Percentiles rank a stretch among this genome's conserved stretches.
Evolutionary conservation across 2,113 vertebrate species (phyloP).

Genomic region (Phoxinus phoxinus): DNA sequence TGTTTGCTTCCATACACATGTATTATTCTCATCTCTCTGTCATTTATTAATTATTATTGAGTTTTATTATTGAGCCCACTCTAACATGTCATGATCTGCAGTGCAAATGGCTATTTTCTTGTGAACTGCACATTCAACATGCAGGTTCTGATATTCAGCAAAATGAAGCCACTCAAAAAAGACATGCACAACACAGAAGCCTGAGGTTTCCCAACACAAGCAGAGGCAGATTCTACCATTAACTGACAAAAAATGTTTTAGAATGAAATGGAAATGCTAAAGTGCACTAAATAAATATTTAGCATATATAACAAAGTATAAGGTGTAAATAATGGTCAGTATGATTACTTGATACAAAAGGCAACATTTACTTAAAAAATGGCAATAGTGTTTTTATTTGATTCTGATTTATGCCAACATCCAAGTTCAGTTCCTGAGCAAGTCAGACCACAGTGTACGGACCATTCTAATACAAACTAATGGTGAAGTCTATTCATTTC

Average conservation of each 20-base stretch:
- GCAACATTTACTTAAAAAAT: neutral
- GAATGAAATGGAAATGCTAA: neutral
- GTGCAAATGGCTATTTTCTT: conserved; percentile 33
- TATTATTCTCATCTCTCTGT: neutral
- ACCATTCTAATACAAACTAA: conserved; percentile 24
- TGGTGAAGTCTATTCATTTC: neutral
- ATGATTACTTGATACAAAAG: neutral
- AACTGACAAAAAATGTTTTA: conserved; percentile 76
- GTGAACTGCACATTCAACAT: conserved; percentile 79
- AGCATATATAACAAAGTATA: neutral
- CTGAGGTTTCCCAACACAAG: conserved; percentile 74
- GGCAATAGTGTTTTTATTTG: conserved; percentile 6
- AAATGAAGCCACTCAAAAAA: conserved; percentile 80
- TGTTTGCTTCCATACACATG: neutral
- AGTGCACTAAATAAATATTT: conserved; percentile 24
- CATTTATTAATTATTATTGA: neutral
- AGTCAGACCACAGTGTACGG: conserved; percentile 45
- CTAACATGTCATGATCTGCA: conserved; percentile 12
- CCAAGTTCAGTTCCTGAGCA: conserved; percentile 40
- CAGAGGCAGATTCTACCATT: conserved; percentile 77
- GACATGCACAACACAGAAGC: conserved; percentile 82
- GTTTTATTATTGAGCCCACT: neutral
- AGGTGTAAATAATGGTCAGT: neutral
- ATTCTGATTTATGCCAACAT: conserved; percentile 13
- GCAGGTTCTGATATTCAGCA: conserved; percentile 76